A percentile compares a stretch with the other conserved stretches of the same genome.
Conservation (phyloP, 2,888 invertebrate genomes). For the Lottia scabra region DNA sequence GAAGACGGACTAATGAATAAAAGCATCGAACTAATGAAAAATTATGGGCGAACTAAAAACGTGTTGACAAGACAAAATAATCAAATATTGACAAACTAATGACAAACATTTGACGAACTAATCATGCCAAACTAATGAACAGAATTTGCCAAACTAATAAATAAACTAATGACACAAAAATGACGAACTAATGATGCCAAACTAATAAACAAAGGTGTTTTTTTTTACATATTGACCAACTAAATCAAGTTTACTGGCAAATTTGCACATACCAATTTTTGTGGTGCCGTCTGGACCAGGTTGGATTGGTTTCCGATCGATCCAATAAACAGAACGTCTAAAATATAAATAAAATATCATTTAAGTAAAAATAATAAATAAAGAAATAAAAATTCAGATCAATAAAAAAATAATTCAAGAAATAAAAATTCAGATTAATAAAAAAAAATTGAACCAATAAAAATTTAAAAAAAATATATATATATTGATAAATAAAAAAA, state of each 20-base stretch:
- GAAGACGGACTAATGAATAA: background rate
- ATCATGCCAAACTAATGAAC: background rate
- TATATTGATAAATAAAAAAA: too few relatives aligned
- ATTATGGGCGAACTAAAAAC: background rate
- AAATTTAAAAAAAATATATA: too few relatives aligned
- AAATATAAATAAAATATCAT: slow-evolving; percentile 23
- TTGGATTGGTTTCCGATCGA: slow-evolving; percentile 47
- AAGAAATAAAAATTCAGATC: too few relatives aligned
- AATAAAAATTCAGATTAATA: too few relatives aligned
- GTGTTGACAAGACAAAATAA: too few relatives aligned
- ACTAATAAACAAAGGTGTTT: too few relatives aligned
- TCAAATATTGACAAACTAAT: background rate
- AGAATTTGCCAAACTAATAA: background rate
- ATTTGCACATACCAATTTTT: slow-evolving; percentile 48
- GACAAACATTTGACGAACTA: background rate
- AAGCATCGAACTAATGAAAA: background rate
- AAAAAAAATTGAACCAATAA: too few relatives aligned
- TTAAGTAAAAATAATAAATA: background rate
- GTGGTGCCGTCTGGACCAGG: slow-evolving; percentile 49
- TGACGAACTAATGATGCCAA: too few relatives aligned
- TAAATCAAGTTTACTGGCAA: too few relatives aligned
- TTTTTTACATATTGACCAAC: too few relatives aligned
- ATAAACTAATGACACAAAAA: background rate
- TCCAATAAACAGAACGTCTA: slow-evolving; percentile 61
- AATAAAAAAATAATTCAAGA: too few relatives aligned